Base-by-base conservation (phyloP, 2,113 vertebrate genomes). In the Bombycilla garrulus region DNA sequence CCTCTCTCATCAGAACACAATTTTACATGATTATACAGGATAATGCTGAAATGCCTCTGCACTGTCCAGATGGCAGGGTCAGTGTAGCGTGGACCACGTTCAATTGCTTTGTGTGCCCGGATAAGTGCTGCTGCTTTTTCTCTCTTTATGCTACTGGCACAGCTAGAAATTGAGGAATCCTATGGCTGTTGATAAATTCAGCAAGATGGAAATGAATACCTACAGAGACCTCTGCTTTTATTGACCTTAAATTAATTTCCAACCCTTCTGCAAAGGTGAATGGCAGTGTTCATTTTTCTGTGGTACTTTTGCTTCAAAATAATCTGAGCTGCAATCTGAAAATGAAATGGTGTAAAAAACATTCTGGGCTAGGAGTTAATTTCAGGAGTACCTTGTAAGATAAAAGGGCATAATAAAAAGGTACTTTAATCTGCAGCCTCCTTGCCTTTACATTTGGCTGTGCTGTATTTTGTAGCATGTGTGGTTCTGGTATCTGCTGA, bases 61-160 rank as follows among this genome's bases (percentile, higher is more conserved):
- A 15, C 74, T 83, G 67, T 90, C 95, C 96, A 96, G 96, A 97
- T 96, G 96, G 95, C 72, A 80, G 89, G 94, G 94, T 97, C 95
- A 81, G 0, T 33, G 72, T 91, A 95, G 92, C 12, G 0, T 54
- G 82, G 87, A 78, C 92, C 79, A 93, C 56, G 69, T 85, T 92
- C 67, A 10, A 4, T 83, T 69, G 82, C 79, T 94, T 66, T 86
- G 36, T 81, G 11, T 86, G 60, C 47, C 57, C 40, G 60, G 51
- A 4, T 73, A 36, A 81, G 36, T 58, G 56, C 88, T 96, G 72
- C 87, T 67, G 60, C 42, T 50, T 66, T 66, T 85, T 62, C 29
- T 58, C 40, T 90, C 54, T 79, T 61, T 54, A 25, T 3, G 14
- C n/a, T 62, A 6, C 74, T 87, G 71, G 51, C 64, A 71, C 35